These are phyloP conservation scores for Triplophysa bombifrons DNA, from an alignment of 2,797 vertebrate genomes.

Conservation along the genomic window DNA sequence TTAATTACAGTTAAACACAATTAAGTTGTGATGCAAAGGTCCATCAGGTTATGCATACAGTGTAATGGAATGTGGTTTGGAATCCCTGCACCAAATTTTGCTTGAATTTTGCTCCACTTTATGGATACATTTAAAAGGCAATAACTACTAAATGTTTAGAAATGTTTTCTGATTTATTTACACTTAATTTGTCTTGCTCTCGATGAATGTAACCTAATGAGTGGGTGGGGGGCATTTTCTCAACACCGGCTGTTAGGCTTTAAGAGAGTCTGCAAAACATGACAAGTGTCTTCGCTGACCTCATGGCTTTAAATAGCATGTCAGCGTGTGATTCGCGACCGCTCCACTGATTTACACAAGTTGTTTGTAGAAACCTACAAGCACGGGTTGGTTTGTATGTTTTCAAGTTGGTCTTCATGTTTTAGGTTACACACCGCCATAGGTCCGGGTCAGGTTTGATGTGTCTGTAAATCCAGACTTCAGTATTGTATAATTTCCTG, in stretches of 20 bases:
- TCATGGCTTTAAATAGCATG: conserved; percentile 79
- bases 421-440: background rate
- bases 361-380: background rate
- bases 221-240: conserved; percentile 19
- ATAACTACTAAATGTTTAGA: background rate
- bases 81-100: background rate
- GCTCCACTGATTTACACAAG: background rate
- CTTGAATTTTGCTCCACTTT: background rate
- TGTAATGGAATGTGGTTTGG: background rate
- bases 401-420: background rate
- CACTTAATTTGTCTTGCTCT: background rate
- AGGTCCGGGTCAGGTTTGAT: conserved; percentile 7
- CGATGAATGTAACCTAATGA: conserved; percentile 25
- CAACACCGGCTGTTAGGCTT: conserved; percentile 44
- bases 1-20: background rate
- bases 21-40: background rate
- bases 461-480: conserved; percentile 38
- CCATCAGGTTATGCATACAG: background rate
- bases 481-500: conserved; percentile 37
- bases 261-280: conserved; percentile 38
- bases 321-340: conserved; percentile 50
- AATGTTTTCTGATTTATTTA: background rate
- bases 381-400: background rate
- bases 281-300: conserved; percentile 70
- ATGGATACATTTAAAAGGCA: background rate